phyloP scores from a whole-genome alignment of 2,113 vertebrate species.

The Tringa solitaria region DNA sequence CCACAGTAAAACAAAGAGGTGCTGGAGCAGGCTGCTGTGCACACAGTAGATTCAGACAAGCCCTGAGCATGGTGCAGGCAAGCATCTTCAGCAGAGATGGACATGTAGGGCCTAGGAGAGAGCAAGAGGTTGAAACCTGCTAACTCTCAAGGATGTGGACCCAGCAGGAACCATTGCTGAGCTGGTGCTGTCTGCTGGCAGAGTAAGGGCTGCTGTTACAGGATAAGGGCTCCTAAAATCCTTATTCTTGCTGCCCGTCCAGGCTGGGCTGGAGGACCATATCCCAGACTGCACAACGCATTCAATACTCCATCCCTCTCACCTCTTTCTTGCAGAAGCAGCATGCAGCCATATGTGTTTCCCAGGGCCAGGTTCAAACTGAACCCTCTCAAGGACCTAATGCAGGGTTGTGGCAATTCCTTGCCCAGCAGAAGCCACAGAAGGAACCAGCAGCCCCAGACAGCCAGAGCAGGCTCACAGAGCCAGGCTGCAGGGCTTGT shows the following conservation, averaged over 20 bases:
- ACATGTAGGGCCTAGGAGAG: not conserved
- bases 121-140: not conserved
- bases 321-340: not conserved
- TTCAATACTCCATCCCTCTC: not conserved
- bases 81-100: not conserved
- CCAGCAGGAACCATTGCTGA: not conserved
- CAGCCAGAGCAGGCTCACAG: not conserved
- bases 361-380: not conserved
- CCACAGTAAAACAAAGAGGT: not conserved
- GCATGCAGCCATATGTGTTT: accelerated
- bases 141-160: not conserved
- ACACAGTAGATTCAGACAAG: not conserved
- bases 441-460: not conserved
- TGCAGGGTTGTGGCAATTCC: not conserved
- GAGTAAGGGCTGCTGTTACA: not conserved
- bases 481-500: not conserved
- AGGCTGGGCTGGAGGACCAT: not conserved
- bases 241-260: not conserved
- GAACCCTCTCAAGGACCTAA: not conserved
- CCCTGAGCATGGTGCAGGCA: not conserved
- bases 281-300: accelerated
- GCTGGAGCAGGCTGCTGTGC: not conserved
- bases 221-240: not conserved
- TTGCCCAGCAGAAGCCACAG: not conserved
- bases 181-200: not conserved